Evolutionary conservation across 2,113 vertebrate genomes (phyloP), one percentile per base, ranked within the genome.

Genomic region (Callipepla squamata): DNA sequence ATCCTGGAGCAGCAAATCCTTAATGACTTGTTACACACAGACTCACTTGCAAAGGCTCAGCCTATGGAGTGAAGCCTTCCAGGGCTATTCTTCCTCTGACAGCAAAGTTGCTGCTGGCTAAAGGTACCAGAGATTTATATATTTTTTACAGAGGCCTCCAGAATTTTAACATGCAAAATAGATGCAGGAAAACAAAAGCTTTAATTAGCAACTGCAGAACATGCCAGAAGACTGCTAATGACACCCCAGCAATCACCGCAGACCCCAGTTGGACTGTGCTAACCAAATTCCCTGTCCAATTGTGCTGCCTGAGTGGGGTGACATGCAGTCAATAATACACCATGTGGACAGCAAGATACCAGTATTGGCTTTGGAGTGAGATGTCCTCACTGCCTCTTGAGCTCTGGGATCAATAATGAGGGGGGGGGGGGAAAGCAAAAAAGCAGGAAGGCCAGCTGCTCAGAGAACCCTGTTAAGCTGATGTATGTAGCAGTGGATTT

Each of bases 321-420:
- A 59, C 80, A 36, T 19, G 21, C 30, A 65, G 77, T 93, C 87
- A 84, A 62, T 93, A 83, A 80, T 5, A 67, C 28, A 68, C 57
- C 85, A 78, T 23, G 73, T 72, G 82, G 87, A 86, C 65, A 75
- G 69, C 61, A 88, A 81, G 59, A 82, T 57, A 48, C 26, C 23
- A 23, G 67, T 57, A 50, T 83, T 62, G 82, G 23, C 2, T 3
- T 84, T 47, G 7, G 69, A 61, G 65, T 67, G 76, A 85, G 67
- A 81, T 0, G 0, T 81, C 62, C 70, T 89, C 20, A 17, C 34
- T 55, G 78, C 50, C 84, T 87, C 78, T 62, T 68, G 74, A 92
- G 75, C 58, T 85, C 62, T 84, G 70, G 78, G 72, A 86, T 94
- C 85, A 78, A 90, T 94, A 90, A 85, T 11, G 44, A 91, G 63